Conservation (phyloP, 1,140 invertebrate species). For the Magallana gigas region DNA sequence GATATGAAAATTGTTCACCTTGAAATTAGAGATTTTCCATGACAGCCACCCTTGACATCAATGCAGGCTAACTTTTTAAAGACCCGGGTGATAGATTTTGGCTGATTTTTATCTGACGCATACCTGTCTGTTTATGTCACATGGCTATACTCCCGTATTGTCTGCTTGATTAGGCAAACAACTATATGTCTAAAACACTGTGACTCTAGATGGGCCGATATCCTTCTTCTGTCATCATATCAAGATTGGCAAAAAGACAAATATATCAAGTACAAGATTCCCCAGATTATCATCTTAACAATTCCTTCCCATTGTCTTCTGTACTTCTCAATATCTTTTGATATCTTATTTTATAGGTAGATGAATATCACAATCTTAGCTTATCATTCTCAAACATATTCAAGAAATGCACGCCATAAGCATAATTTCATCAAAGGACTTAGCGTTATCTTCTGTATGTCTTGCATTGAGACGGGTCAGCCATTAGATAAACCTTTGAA, state of each 20-base stretch:
- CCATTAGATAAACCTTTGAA: constrained; percentile 8
- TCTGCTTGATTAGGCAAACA: constrained; percentile 39
- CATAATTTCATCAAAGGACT: constrained; percentile 33
- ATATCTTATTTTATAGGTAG: constrained; percentile 30
- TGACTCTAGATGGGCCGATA: constrained; percentile 41
- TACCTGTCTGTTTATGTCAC: constrained; percentile 49
- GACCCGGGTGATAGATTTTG: constrained; percentile 41
- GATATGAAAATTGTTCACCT: constrained; percentile 34
- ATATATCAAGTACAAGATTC: constrained; percentile 41
- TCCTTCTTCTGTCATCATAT: constrained; percentile 48
- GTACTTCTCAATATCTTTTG: constrained; percentile 36
- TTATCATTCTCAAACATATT: constrained; percentile 33
- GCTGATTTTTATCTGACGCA: constrained; percentile 46
- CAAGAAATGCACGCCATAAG: constrained; percentile 15
- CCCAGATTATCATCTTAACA: constrained; percentile 36
- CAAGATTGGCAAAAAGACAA: constrained; percentile 48
- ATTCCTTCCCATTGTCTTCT: constrained; percentile 13
- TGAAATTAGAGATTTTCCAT: constrained; percentile 35
- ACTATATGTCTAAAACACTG: constrained; percentile 48
- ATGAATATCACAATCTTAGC: constrained; percentile 31
- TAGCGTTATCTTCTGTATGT: constrained; percentile 2
- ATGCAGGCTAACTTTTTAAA: constrained; percentile 23
- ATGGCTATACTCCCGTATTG: constrained; percentile 14
- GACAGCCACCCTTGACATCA: constrained; percentile 22
- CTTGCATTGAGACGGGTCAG: background rate